Base-by-base conservation (phyloP, 1,140 invertebrate species). In the Achatina immaculata region DNA sequence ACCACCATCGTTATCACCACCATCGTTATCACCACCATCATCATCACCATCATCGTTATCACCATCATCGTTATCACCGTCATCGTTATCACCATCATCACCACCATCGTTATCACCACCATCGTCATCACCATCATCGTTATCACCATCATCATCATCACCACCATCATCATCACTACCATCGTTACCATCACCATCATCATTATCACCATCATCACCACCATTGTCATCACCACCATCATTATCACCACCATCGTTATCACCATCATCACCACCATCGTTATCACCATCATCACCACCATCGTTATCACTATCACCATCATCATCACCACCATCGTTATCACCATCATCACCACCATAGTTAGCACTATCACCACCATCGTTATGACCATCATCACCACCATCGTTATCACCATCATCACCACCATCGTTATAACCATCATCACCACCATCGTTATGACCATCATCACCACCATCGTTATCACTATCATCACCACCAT, bases 301-400 rank as follows among this genome's bases (percentile, higher is more conserved):
- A 74, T 34, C 28, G 62, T 42, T 65, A 78, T 11, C 34, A 78
- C 42, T 68, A 66, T 45, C 16, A 66, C 24, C 16, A 78, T 38
- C 19, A 74, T 48, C 24, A 74, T 48, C 24, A 74, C 42, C n/a
- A 74, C 42, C 9, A 65, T 75, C 24, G 55, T n/a, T 75, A 69
- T 43, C n/a, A 65, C 31, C 28, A 81, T 40, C 19, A 48, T 16
- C n/a, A 74, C 42, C 24, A 74, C 42, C 19, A 74, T 48, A 6
- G 45, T 28, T 51, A 31, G 16, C 19, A 48, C 43, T 51, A 74
- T 28, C 42, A 72, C 78, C 72, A 72, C 40, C 48, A 80, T n/a
- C 31, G 24, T 28, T 36, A 48, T 19, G 3, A 48, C 34, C n/a
- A 34, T 31, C 45, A 51, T 42, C 31, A 71, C 38, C 16, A 75